Evolutionary conservation across 2,113 vertebrate species (phyloP).

Genomic region (Ellobius talpinus): DNA sequence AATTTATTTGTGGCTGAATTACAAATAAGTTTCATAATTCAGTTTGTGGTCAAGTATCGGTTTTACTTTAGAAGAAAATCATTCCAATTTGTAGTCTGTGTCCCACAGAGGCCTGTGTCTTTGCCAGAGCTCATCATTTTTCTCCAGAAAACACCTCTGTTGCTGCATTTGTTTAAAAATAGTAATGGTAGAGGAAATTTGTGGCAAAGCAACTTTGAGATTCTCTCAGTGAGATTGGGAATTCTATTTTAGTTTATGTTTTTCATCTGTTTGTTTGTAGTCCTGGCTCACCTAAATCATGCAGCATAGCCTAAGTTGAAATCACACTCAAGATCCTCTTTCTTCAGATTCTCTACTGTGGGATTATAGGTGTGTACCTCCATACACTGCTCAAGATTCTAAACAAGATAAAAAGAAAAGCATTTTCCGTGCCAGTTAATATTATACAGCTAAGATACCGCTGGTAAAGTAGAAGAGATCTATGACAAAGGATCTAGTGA

Average conservation of each 20-base stretch:
- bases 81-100: slow-evolving; percentile 16
- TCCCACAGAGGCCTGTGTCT: neutral
- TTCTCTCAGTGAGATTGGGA: neutral
- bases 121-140: neutral
- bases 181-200: neutral
- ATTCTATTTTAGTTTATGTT: neutral
- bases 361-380: too few relatives aligned
- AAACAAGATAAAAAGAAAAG: neutral
- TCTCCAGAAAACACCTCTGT: slow-evolving; percentile 18
- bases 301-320: neutral
- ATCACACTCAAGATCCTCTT: neutral
- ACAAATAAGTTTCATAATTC: slow-evolving; percentile 47
- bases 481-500: neutral
- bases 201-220: neutral
- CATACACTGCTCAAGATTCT: neutral
- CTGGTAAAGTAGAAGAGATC: neutral
- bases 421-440: neutral
- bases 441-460: neutral
- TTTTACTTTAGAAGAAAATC: slow-evolving; percentile 9
- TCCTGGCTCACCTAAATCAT: neutral
- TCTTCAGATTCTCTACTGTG: neutral
- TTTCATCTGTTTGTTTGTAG: neutral
- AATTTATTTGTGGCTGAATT: slow-evolving; percentile 53
- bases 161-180: slow-evolving; percentile 35
- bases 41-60: slow-evolving; percentile 55